Evolutionary conservation across 2,888 invertebrate genomes (phyloP).

Genomic region (Ectemnius cavifrons): DNA sequence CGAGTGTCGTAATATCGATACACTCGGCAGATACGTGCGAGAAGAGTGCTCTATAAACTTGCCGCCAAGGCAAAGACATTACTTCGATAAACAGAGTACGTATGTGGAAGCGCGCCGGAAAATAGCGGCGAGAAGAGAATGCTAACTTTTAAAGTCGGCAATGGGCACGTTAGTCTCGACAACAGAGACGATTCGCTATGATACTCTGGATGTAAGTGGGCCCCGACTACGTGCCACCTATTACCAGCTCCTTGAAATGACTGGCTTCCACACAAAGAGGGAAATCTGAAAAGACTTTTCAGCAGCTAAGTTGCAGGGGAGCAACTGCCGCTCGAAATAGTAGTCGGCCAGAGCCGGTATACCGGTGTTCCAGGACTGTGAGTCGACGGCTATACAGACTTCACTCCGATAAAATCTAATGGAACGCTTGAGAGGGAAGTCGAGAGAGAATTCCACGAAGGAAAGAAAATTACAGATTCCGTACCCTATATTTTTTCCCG

Average conservation of each 20-base stretch:
- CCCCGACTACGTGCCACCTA: no score
- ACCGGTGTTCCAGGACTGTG: constrained; percentile 34
- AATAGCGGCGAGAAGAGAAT: neutral
- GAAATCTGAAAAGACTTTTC: constrained; percentile 5
- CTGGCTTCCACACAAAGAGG: neutral
- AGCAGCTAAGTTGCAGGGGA: constrained; percentile 46
- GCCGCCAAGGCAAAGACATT: neutral
- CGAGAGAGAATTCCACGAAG: constrained; percentile 28
- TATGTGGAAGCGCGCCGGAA: no score
- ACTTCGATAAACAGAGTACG: neutral
- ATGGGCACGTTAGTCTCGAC: neutral
- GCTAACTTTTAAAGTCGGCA: neutral
- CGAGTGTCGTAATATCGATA: neutral
- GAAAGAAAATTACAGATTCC: constrained; percentile 51
- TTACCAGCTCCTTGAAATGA: no score
- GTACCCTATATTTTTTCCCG: constrained; percentile 44
- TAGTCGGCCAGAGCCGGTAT: constrained; percentile 11
- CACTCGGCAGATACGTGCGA: no score
- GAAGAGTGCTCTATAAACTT: neutral
- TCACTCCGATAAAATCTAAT: constrained; percentile 49
- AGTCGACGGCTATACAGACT: constrained; percentile 32
- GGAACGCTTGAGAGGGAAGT: constrained; percentile 38
- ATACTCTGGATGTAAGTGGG: no score
- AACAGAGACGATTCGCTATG: no score
- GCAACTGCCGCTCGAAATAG: constrained; percentile 35